Percentiles rank a stretch among this genome's conserved stretches.
phyloP scores from a whole-genome alignment of 2,797 vertebrate genomes.

The Uromys caudimaculatus region DNA sequence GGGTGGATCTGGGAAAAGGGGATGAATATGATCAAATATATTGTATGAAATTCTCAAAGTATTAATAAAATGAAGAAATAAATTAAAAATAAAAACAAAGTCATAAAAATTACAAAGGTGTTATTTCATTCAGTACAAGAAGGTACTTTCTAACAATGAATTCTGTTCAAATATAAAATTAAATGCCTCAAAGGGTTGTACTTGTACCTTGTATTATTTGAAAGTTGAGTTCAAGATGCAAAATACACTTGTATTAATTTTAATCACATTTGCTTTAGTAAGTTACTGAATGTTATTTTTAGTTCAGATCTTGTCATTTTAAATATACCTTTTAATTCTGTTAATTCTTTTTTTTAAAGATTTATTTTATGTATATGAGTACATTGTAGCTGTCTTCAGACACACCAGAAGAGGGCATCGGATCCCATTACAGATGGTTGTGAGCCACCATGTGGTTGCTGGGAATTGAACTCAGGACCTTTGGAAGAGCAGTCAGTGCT shows the following conservation, averaged over 20 bases:
- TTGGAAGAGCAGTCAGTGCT: too few species aligned
- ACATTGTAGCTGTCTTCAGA: too few species aligned
- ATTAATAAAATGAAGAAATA: not conserved
- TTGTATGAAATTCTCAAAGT: not conserved
- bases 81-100: not conserved
- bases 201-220: not conserved
- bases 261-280: not conserved
- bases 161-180: slow-evolving; percentile 19
- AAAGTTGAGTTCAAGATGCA: not conserved
- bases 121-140: not conserved
- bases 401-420: too few species aligned
- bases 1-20: not conserved
- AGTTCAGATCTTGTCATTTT: slow-evolving; percentile 1
- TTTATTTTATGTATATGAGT: too few species aligned
- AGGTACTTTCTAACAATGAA: not conserved
- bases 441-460: too few species aligned
- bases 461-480: too few species aligned
- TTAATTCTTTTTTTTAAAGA: not conserved
- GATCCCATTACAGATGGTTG: too few species aligned
- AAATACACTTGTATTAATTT: slow-evolving; percentile 1
- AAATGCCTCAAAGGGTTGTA: not conserved
- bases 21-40: not conserved
- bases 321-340: not conserved
- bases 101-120: not conserved
- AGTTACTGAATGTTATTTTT: slow-evolving; percentile 29